A percentile compares a stretch with the other conserved stretches of the same genome.
phyloP scores from a whole-genome alignment of 2,888 invertebrate species.

The Pammene fasciana region DNA sequence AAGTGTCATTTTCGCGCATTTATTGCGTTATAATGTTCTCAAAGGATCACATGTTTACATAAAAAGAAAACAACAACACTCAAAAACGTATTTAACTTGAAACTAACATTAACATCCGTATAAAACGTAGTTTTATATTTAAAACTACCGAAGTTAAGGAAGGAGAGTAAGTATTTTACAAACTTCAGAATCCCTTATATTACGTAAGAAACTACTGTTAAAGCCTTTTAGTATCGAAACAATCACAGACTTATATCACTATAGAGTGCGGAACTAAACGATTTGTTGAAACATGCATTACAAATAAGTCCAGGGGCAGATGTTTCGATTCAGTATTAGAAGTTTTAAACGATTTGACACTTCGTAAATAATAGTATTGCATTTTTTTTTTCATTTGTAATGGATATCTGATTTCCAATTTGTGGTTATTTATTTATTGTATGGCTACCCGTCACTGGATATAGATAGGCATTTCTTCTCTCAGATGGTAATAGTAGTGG shows the following conservation, averaged over 20 bases:
- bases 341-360: too few relatives aligned
- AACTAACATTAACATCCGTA: background rate
- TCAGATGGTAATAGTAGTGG: too few relatives aligned
- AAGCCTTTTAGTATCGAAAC: constrained; percentile 30
- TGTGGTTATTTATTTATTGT: too few relatives aligned
- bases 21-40: background rate
- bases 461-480: too few relatives aligned
- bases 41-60: background rate
- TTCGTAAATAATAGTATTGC: too few relatives aligned
- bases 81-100: constrained; percentile 14
- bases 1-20: too few relatives aligned
- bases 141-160: constrained; percentile 14
- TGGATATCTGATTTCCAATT: too few relatives aligned
- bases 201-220: constrained; percentile 16
- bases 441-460: too few relatives aligned
- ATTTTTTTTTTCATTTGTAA: too few relatives aligned
- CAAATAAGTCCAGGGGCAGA: too few relatives aligned
- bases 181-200: constrained; percentile 28
- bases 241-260: background rate
- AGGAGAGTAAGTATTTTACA: constrained; percentile 23
- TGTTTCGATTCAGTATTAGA: too few relatives aligned
- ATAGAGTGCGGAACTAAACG: background rate
- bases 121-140: constrained; percentile 6
- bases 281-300: too few relatives aligned
- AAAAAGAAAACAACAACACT: constrained; percentile 20